Base-by-base conservation (phyloP, 2,888 invertebrate species). In the Allophyes oxyacanthae region DNA sequence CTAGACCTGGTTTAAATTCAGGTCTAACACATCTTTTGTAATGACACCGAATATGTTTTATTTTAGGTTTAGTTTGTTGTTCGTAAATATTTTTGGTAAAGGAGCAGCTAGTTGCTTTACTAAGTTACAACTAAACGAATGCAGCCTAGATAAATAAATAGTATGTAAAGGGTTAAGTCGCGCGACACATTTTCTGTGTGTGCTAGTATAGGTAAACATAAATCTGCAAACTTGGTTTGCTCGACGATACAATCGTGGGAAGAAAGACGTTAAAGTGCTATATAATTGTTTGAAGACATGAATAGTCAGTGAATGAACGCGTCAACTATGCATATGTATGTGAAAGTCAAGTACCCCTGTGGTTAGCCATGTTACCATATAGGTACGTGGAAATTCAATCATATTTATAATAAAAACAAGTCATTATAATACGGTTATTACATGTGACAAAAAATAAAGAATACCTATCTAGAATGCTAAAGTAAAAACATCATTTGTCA, bases 241-340 rank as follows among this genome's bases (percentile, higher is more conserved):
- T 82, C 41, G 46, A 81, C 83, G 87, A 87, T 87, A 89, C 83
- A 84, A 89, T 90, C 87, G 92, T 91, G 92, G 87, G 90, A 91
- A 90, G 84, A 82, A 79, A 87, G 81, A 86, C 83, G 83, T 87
- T 86, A 82, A 87, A 85, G 81, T 83, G 82, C 83, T 79, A 84
- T 81, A 83, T 89, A 88, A 90, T 90, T 89, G 85, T 88, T 84
- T 81, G 80, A 84, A 85, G 82, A 86, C 83, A 84, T 85, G 85
- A 87, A 88, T 84, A 82, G 84, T 82, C 84, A 84, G 84, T 79
- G 85, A 86, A 86, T 82, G 83, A 82, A 84, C 84, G 82, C 82
- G 81, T 79, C 79, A 82, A 81, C 69, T 80, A 76, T 77, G 74
- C 75, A 71, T 78, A 81, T 77, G 45, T 54, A 79, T 81, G 78